Percentiles rank a stretch among this genome's conserved stretches.
Evolutionary conservation across 2,888 invertebrate genomes (phyloP).

Genomic region (Mactromeris polynyma): DNA sequence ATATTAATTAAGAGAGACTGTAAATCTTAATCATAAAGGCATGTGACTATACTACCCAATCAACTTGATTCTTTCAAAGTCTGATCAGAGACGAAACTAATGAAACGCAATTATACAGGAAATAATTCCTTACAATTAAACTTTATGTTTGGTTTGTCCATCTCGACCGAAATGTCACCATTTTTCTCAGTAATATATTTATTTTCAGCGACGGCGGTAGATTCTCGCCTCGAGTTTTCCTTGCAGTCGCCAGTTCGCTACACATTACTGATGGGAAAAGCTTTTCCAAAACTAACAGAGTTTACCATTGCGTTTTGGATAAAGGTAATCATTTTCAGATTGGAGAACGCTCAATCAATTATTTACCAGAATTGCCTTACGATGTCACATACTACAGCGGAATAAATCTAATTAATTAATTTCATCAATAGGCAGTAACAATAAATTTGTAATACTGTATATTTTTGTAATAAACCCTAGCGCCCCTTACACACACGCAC

Average conservation of each 20-base stretch:
- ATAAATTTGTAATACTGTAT: too few species aligned
- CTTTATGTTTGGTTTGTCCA: not conserved
- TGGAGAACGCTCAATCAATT: too few species aligned
- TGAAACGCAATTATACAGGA: not conserved
- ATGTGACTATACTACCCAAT: not conserved
- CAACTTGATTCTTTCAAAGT: not conserved
- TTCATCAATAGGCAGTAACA: too few species aligned
- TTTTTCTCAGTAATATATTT: not conserved
- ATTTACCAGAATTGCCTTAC: too few species aligned
- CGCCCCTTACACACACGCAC: too few species aligned
- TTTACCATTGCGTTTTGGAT: conserved; percentile 86
- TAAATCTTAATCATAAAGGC: not conserved
- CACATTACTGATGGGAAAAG: conserved; percentile 83
- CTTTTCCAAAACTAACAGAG: conserved; percentile 82
- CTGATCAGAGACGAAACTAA: not conserved
- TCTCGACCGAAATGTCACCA: not conserved
- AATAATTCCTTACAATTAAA: not conserved
- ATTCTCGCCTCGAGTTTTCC: conserved; percentile 84
- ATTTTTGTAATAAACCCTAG: too few species aligned
- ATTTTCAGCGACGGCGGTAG: conserved; percentile 83
- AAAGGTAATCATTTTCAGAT: conserved; percentile 73
- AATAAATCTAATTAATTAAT: too few species aligned
- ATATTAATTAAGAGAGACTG: not conserved
- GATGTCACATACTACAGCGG: too few species aligned
- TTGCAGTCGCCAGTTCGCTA: conserved; percentile 78